phyloP scores from a whole-genome alignment of 2,888 invertebrate species.

The Aelia acuminata region DNA sequence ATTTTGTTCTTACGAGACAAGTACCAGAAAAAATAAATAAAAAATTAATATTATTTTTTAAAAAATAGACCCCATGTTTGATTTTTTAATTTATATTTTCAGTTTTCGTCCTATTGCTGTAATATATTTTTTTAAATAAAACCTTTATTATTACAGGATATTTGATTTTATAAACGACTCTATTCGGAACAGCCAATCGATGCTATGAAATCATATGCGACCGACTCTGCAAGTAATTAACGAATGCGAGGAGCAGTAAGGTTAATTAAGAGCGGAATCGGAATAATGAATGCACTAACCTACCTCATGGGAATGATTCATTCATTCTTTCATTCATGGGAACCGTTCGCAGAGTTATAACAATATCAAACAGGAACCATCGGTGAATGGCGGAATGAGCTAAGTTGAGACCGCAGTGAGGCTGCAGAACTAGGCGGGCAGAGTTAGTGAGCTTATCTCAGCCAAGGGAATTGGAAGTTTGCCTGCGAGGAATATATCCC shows the following conservation, averaged over 20 bases:
- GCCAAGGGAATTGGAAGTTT: constrained; percentile 10
- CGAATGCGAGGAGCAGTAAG: not conserved
- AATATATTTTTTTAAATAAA: too few species aligned
- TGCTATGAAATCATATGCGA: not conserved
- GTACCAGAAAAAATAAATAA: too few species aligned
- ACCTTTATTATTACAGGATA: too few species aligned
- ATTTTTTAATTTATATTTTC: too few species aligned
- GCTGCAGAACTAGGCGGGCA: not conserved
- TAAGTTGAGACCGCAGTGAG: not conserved
- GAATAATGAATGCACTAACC: not conserved
- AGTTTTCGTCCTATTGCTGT: too few species aligned
- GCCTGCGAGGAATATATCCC: not conserved
- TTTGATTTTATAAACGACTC: too few species aligned
- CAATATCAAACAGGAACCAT: not conserved
- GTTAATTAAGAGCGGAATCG: not conserved
- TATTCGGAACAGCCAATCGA: not conserved
- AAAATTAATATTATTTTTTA: too few species aligned
- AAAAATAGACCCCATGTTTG: too few species aligned
- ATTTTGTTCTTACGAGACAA: too few species aligned
- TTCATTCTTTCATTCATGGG: not conserved
- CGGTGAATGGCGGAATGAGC: not conserved
- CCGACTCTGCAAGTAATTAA: not conserved
- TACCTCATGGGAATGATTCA: not conserved
- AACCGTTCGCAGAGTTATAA: not conserved
- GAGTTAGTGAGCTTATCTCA: constrained; percentile 24